These are phyloP conservation scores for Battus philenor DNA, from an alignment of 1,140 invertebrate species.

Conservation along the genomic window DNA sequence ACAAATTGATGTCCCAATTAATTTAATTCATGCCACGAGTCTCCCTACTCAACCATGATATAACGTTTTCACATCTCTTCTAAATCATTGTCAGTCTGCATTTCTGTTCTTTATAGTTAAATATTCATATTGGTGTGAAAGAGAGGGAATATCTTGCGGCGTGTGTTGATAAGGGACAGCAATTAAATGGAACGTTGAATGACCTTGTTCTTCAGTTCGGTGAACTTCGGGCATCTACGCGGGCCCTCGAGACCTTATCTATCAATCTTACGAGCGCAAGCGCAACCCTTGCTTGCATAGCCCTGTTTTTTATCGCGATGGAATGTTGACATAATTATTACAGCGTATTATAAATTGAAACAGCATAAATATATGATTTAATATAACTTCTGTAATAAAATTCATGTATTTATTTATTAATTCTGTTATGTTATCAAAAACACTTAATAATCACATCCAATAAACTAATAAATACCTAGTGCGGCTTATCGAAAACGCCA, in stretches of 20 bases:
- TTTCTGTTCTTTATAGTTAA: constrained; percentile 38
- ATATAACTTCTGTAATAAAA: too few relatives aligned
- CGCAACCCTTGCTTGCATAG: constrained; percentile 38
- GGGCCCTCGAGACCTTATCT: constrained; percentile 44
- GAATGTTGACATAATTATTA: constrained; percentile 11
- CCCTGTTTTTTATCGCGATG: constrained; percentile 1
- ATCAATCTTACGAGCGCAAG: constrained; percentile 36
- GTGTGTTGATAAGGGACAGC: constrained; percentile 43
- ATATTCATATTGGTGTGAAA: constrained; percentile 40
- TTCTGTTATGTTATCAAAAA: too few relatives aligned
- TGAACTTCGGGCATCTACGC: constrained; percentile 38
- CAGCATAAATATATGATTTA: too few relatives aligned
- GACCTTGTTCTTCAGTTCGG: constrained; percentile 43
- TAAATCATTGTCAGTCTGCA: constrained; percentile 42
- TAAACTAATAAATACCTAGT: too few relatives aligned
- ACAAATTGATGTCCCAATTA: constrained; percentile 38
- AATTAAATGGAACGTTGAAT: constrained; percentile 52
- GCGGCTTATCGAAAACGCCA: too few relatives aligned
- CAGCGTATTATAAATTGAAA: too few relatives aligned
- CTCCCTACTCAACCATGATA: constrained; percentile 29
- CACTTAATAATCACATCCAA: too few relatives aligned
- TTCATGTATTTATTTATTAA: too few relatives aligned
- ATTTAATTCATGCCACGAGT: constrained; percentile 39
- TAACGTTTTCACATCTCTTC: constrained; percentile 32
- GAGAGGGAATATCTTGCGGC: constrained; percentile 22